phyloP scores from a whole-genome alignment of 2,888 invertebrate species.

The Polymixis flavicincta region DNA sequence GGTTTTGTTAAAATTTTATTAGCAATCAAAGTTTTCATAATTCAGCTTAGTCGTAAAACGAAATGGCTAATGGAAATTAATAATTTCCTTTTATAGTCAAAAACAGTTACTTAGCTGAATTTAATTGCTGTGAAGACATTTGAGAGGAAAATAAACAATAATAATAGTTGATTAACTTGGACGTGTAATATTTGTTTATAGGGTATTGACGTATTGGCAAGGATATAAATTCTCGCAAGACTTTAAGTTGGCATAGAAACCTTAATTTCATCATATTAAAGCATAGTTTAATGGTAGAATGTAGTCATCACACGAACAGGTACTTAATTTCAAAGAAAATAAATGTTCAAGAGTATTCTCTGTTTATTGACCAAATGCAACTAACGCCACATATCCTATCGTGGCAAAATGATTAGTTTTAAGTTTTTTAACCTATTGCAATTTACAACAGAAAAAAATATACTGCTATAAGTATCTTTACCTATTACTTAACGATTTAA shows the following conservation, averaged over 20 bases:
- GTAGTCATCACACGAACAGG: not conserved
- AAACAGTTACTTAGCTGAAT: slow-evolving; percentile 51
- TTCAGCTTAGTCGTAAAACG: slow-evolving; percentile 59
- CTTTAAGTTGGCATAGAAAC: not conserved
- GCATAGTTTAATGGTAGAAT: too few relatives aligned
- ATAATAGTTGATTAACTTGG: slow-evolving; percentile 1
- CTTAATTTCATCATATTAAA: not conserved
- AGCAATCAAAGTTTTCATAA: slow-evolving; percentile 59
- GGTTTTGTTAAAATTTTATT: slow-evolving; percentile 64
- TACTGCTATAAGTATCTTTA: too few relatives aligned
- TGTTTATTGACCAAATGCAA: not conserved
- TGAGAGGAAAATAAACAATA: slow-evolving; percentile 38
- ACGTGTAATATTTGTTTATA: slow-evolving; percentile 31
- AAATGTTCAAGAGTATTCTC: not conserved
- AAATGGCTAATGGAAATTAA: slow-evolving; percentile 61
- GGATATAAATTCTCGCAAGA: not conserved
- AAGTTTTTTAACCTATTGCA: too few relatives aligned
- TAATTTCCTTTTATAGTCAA: slow-evolving; percentile 53
- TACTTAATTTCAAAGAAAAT: slow-evolving; percentile 3
- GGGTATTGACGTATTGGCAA: not conserved
- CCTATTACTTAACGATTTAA: too few relatives aligned
- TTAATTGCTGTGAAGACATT: slow-evolving; percentile 40
- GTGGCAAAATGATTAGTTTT: not conserved
- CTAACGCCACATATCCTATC: too few relatives aligned
- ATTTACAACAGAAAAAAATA: too few relatives aligned